Percentiles rank a stretch among this genome's conserved stretches.
Evolutionary conservation across 2,113 vertebrate genomes (phyloP).

Genomic region (Ariopsis seemanni): DNA sequence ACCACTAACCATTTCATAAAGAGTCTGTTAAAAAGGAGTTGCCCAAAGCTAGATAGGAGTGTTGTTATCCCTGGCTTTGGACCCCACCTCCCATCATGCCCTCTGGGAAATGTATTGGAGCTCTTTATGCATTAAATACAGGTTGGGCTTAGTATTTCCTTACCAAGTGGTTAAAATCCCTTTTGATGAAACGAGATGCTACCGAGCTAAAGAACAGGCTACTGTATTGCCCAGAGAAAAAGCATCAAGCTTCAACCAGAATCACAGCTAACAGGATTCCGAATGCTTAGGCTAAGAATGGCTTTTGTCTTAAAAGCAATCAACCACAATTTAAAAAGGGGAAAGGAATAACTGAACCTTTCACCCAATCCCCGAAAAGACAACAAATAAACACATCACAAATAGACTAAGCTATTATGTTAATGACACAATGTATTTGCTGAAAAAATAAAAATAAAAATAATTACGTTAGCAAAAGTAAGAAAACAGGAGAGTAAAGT

Average conservation of each 20-base stretch:
- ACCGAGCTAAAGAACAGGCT: constrained; percentile 67
- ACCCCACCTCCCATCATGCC: constrained; percentile 62
- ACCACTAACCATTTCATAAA: constrained; percentile 70
- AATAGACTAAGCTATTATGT: not conserved
- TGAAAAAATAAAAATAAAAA: not conserved
- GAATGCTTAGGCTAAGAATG: constrained; percentile 61
- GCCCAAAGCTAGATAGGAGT: constrained; percentile 50
- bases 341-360: constrained; percentile 71
- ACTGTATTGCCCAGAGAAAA: constrained; percentile 61
- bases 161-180: constrained; percentile 68
- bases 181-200: constrained; percentile 70
- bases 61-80: constrained; percentile 27
- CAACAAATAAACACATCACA: constrained; percentile 46
- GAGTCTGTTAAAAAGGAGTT: constrained; percentile 60
- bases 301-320: constrained; percentile 73
- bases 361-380: constrained; percentile 65
- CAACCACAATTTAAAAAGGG: constrained; percentile 71
- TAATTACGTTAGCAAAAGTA: not conserved
- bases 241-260: constrained; percentile 60
- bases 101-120: constrained; percentile 64
- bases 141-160: constrained; percentile 61
- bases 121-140: constrained; percentile 62
- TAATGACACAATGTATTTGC: constrained; percentile 2
- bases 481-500: not conserved
- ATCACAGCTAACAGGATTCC: constrained; percentile 61